Evolutionary conservation across 2,888 invertebrate genomes (phyloP), one percentile per base, ranked within the genome.

Genomic region (Tethea ocularis): DNA sequence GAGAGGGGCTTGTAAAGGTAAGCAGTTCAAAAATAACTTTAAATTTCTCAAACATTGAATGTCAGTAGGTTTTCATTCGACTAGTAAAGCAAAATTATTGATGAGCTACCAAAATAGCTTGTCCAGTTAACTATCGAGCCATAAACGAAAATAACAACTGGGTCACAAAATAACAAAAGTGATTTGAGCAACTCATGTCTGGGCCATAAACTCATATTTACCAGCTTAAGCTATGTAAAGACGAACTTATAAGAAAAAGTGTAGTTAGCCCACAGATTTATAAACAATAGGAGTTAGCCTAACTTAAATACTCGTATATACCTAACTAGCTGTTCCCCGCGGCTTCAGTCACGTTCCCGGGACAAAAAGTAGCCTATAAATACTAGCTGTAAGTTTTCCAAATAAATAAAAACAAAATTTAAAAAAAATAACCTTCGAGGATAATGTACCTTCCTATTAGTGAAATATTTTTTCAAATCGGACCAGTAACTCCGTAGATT

Each of bases 111-210:
- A 46, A 8, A 46, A 46, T 46, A 46, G 10, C 46, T 41, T 20
- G 46, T 17, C 7, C 17, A 10, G 10, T 46, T 46, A 17, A 46
- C 46, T 46, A 46, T 46, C 46, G 17, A 46, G 20, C 20, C 46
- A 20, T 41, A 46, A 46, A 46, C 17, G 20, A 20, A n/a, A 46
- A 46, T 20, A 46, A 46, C 46, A 46, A 46, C 10, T 46, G 10
- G 6, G n/a, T 20, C 6, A 46, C 38, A n/a, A 38, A n/a, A 38
- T 38, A 46, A 20, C 20, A 46, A 46, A 41, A 46, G 46, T 46
- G 2, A 46, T 46, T 46, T 46, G 46, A 46, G 20, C 46, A 46
- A 46, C 20, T 46, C 46, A 46, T 46, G 46, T 46, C 46, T 46
- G 10, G 20, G 20, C 10, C 15, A 46, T 20, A 46, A 17, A 41